Conservation (phyloP, 2,113 vertebrate genomes). For the Paraplagusia blochii region DNA sequence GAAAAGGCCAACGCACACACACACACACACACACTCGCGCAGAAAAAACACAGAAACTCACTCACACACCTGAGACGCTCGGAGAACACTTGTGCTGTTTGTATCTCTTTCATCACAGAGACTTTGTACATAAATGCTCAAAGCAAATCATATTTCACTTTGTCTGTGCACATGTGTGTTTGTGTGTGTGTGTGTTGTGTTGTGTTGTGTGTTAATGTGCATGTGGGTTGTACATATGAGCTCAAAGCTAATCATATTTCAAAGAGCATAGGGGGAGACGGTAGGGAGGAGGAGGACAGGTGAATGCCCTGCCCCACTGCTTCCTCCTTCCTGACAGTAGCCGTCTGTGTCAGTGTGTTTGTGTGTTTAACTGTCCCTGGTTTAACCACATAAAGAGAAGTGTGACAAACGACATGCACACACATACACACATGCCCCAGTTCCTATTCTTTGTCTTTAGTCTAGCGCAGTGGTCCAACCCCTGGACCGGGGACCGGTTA, state of each 20-base stretch:
- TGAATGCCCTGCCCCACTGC: slow-evolving; percentile 60
- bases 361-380: neutral
- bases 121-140: slow-evolving; percentile 98
- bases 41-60: slow-evolving; percentile 27
- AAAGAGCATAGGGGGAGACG: slow-evolving; percentile 83
- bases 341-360: slow-evolving; percentile 27
- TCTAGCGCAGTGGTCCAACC: neutral
- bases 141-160: slow-evolving; percentile 96
- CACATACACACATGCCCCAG: slow-evolving; percentile 13
- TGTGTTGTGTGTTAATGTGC: slow-evolving; percentile 68
- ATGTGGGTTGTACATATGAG: slow-evolving; percentile 83
- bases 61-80: slow-evolving; percentile 45
- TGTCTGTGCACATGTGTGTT: slow-evolving; percentile 64
- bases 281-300: slow-evolving; percentile 54
- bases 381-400: slow-evolving; percentile 18
- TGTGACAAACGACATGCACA: slow-evolving; percentile 21
- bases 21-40: slow-evolving; percentile 37
- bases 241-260: slow-evolving; percentile 99
- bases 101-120: slow-evolving; percentile 87
- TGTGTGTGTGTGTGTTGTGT: slow-evolving; percentile 55
- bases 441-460: slow-evolving; percentile 5
- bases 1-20: slow-evolving; percentile 43
- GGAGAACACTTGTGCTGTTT: slow-evolving; percentile 83
- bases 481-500: too few relatives aligned
- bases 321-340: neutral